Base-by-base conservation (phyloP, 2,797 vertebrate genomes). In the Percopsis omiscomaycus region DNA sequence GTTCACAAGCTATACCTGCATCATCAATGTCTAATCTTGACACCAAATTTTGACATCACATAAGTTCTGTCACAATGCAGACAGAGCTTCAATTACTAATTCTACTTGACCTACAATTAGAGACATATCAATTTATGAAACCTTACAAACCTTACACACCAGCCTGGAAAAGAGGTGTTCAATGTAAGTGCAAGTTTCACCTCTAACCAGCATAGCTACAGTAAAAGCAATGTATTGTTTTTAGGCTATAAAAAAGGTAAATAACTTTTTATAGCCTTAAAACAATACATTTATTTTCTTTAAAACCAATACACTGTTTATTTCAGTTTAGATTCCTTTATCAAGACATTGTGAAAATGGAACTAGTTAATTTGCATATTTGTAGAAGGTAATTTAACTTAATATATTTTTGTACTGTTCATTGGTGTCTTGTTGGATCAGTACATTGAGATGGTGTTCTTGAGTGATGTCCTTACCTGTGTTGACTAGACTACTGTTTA, bases 161-260 rank as follows among this genome's bases (percentile, higher is more conserved):
- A 52, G 28, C 16, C 4, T 46, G 57, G 45, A 47, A 54, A 16
- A 52, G 28, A 65, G 49, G 57, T 46, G 64, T 88, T 77, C 92
- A 93, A 92, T 93, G 92, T 94, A 92, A 91, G 92, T 94, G 90
- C 92, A 94, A 93, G 12, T 69, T 73, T 51, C 55, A 44, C 27
- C 62, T 55, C 22, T 27, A 53, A 61, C 46, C 62, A 59, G 66
- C 52, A 4, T 54, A 5, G 28, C 13, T 54, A 30, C 28, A 9
- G 5, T 27, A 10, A 52, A 49, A 22, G 50, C 50, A 52, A 28
- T 2, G 15, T 22, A 51, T 51, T 22, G 22, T 22, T 22, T 22
- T 22, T 22, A 22, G 22, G 22, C 22, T 22, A 22, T 22, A 22
- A 22, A 22, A 22, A 22, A 22, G 22, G 22, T 22, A 22, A 22